phyloP scores from a whole-genome alignment of 2,888 invertebrate genomes.

The Corythucha ciliata region DNA sequence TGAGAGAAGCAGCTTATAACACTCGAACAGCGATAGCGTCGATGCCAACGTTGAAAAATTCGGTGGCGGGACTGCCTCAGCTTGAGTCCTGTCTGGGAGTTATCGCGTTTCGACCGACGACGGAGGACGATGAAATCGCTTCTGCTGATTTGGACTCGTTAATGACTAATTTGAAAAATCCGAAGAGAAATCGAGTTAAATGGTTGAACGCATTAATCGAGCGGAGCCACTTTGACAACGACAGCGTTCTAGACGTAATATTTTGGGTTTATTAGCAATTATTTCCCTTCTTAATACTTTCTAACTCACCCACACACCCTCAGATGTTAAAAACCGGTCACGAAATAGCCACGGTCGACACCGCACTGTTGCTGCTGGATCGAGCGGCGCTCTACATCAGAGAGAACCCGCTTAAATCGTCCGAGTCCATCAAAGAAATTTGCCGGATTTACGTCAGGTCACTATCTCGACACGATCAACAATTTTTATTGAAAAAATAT shows the following conservation, averaged over 20 bases:
- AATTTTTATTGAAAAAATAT: too few species aligned
- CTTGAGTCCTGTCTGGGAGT: constrained; percentile 19
- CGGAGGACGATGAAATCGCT: constrained; percentile 31
- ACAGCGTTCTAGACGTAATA: constrained; percentile 19
- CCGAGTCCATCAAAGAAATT: too few species aligned
- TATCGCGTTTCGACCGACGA: constrained; percentile 28
- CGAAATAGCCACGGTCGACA: too few species aligned
- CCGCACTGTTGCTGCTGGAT: too few species aligned
- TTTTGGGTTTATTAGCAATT: too few species aligned
- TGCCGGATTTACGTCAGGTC: too few species aligned
- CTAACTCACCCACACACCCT: too few species aligned
- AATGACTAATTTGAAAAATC: constrained; percentile 28
- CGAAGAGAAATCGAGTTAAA: constrained; percentile 27
- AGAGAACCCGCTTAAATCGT: too few species aligned
- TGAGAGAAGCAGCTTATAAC: constrained; percentile 26
- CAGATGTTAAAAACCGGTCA: too few species aligned
- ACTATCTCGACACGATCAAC: too few species aligned
- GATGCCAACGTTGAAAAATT: constrained; percentile 15
- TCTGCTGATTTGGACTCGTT: constrained; percentile 28
- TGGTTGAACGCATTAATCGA: constrained; percentile 28
- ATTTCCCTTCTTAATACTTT: too few species aligned
- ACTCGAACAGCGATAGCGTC: constrained; percentile 20
- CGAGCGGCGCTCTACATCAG: too few species aligned
- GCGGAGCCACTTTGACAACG: constrained; percentile 25
- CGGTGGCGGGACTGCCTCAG: constrained; percentile 16